Evolutionary conservation across 2,888 invertebrate species (phyloP), one percentile per base, ranked within the genome.

Genomic region (Emmelina monodactyla): DNA sequence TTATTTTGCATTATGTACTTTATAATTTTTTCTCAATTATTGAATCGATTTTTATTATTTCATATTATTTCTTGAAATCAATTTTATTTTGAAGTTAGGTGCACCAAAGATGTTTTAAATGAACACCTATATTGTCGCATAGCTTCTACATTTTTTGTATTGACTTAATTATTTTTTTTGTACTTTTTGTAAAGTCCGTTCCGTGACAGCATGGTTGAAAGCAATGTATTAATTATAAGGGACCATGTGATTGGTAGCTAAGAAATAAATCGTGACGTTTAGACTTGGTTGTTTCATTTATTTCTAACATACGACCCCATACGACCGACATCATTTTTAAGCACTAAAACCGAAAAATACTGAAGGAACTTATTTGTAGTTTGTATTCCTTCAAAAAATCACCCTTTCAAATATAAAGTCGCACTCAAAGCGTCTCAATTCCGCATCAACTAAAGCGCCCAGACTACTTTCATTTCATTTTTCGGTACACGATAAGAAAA

Each of bases 181-280:
- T n/a, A n/a, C n/a, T 25, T 25, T 10, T 11, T 25, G n/a, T 3
- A 25, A 25, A 11, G 4, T 25, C 25, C 25, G 25, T 25, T n/a
- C 3, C 9, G n/a, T 11, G 11, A 3, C 3, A 25, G n/a, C 3
- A 25, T 19, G 5, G 9, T 3, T 3, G n/a, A n/a, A 10, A 25
- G 9, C 11, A n/a, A 11, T 25, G 11, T n/a, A 9, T 43, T 44
- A 45, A 47, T 45, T 45, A 46, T 49, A 50, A 61, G 64, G 59
- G 59, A 61, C 63, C 64, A 65, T 52, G 51, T 54, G 51, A 46
- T 51, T 51, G 53, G 51, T 50, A 47, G 48, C 49, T 57, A 51
- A 55, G 52, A 49, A 70, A 68, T 67, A 66, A 69, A 66, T 52
- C 55, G 54, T 66, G 60, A 56, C 55, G 62, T 66, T 65, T 50